These are phyloP conservation scores for Prionace glauca DNA, from an alignment of 2,797 vertebrate genomes.

Conservation along the genomic window DNA sequence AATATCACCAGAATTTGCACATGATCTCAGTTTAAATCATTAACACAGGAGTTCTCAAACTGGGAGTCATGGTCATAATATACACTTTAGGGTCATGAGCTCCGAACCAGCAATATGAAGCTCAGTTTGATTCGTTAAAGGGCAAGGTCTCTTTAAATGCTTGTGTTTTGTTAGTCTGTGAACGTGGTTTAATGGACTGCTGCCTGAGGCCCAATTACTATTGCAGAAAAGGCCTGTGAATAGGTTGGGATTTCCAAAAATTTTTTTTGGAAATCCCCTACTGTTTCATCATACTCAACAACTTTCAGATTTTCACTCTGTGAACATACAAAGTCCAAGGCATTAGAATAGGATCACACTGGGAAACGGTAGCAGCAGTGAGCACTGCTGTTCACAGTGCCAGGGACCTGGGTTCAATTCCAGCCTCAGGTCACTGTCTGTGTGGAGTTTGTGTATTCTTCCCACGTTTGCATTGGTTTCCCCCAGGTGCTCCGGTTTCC, in stretches of 20 bases:
- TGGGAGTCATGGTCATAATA: background rate
- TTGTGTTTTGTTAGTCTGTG: background rate
- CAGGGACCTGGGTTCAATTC: no score
- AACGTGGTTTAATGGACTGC: background rate
- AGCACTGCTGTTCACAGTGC: no score
- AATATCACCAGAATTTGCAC: background rate
- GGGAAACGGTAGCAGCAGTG: background rate
- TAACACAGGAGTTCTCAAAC: background rate
- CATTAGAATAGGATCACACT: background rate
- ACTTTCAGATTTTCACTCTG: background rate
- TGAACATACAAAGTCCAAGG: background rate
- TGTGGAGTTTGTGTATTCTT: no score
- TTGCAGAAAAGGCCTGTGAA: background rate
- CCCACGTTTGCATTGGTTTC: no score
- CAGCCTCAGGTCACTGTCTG: no score
- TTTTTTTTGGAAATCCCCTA: background rate
- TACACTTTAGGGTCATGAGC: background rate
- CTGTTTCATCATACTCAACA: background rate
- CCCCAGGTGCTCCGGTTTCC: no score
- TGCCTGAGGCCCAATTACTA: background rate
- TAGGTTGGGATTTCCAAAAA: background rate
- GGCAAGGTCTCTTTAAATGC: background rate
- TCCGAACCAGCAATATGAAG: background rate
- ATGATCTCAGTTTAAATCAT: background rate
- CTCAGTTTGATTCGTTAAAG: background rate